A percentile compares a stretch with the other conserved stretches of the same genome.
These are phyloP conservation scores for Andrena chrysosceles DNA, from an alignment of 2,888 invertebrate genomes.

Conservation along the genomic window DNA sequence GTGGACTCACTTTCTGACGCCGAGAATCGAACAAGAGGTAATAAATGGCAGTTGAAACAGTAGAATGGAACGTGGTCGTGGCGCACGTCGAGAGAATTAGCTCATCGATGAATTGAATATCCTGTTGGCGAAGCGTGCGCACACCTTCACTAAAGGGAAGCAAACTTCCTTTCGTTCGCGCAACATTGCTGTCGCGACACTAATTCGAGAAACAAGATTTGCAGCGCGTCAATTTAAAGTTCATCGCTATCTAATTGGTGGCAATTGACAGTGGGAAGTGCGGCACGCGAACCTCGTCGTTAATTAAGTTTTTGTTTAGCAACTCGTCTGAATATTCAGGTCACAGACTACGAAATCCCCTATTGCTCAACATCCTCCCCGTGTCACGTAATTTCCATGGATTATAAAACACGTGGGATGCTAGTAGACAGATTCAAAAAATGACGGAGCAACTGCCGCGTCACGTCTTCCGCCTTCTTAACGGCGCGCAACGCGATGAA, in stretches of 20 bases:
- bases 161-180: slow-evolving; percentile 24
- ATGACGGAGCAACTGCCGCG: background rate
- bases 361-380: background rate
- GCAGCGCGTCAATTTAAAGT: background rate
- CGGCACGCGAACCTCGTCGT: background rate
- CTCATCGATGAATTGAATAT: slow-evolving; percentile 29
- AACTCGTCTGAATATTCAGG: background rate
- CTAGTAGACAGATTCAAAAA: background rate
- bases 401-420: background rate
- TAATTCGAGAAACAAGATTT: slow-evolving; percentile 30
- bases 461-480: slow-evolving; percentile 20
- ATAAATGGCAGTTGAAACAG: background rate
- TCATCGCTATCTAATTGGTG: slow-evolving; percentile 9
- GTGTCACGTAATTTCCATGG: background rate
- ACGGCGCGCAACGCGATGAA: background rate
- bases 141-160: slow-evolving; percentile 25
- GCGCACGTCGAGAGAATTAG: slow-evolving; percentile 2
- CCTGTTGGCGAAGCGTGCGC: slow-evolving; percentile 9
- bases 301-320: background rate
- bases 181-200: background rate
- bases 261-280: background rate
- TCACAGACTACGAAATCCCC: background rate
- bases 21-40: background rate
- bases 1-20: background rate
- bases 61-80: slow-evolving; percentile 2